Evolutionary conservation across 1,140 invertebrate genomes (phyloP).

Genomic region (Panagrolaimus sp.): DNA sequence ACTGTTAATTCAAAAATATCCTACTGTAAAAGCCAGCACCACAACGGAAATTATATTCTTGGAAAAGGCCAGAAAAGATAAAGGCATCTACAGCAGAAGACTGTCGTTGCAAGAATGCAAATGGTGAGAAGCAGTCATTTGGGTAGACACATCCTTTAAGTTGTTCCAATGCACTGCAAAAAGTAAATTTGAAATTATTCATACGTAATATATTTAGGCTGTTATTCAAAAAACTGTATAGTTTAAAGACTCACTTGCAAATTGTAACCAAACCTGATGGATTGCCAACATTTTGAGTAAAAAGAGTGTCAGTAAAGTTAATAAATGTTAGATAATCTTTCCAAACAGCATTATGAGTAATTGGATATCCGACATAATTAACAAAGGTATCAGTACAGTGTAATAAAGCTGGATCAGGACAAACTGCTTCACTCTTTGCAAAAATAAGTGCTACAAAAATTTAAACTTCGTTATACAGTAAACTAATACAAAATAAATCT

Average conservation of each 20-base stretch:
- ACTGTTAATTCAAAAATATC: background rate
- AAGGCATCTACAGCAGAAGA: background rate
- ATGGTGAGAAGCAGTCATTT: background rate
- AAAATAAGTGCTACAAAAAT: slow-evolving; percentile 4
- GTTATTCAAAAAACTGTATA: background rate
- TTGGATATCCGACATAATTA: background rate
- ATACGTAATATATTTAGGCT: no score
- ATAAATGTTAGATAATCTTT: slow-evolving; percentile 2
- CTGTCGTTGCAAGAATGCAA: background rate
- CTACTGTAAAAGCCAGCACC: slow-evolving; percentile 10
- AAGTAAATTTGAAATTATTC: background rate
- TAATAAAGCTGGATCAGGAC: background rate
- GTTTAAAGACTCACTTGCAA: background rate
- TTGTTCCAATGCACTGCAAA: background rate
- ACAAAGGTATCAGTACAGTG: background rate
- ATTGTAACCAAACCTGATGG: background rate
- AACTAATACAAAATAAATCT: no score
- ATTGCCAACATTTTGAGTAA: background rate
- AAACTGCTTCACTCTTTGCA: background rate
- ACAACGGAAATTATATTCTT: slow-evolving; percentile 2
- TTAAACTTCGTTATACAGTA: no score
- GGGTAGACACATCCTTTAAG: background rate
- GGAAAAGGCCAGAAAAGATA: background rate
- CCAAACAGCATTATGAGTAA: background rate
- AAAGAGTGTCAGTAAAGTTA: slow-evolving; percentile 9